phyloP scores from a whole-genome alignment of 2,888 invertebrate species.

The Spicauda simplicius region DNA sequence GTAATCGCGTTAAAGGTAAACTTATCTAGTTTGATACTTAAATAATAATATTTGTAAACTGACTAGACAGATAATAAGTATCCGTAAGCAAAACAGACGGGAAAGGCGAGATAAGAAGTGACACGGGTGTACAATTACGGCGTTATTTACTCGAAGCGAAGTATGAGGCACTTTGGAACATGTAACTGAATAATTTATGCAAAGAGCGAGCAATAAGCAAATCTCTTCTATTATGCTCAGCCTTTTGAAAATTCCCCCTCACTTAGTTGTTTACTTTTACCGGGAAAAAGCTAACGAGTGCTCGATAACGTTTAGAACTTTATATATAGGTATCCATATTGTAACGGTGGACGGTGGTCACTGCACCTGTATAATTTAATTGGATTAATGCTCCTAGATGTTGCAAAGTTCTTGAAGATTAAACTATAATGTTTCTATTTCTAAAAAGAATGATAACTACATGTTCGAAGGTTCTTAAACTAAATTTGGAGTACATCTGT shows the following conservation, averaged over 20 bases:
- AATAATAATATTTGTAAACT: not conserved
- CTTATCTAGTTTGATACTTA: not conserved
- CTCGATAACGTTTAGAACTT: too few species aligned
- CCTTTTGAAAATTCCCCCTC: conserved; percentile 49
- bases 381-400: too few species aligned
- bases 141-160: conserved; percentile 42
- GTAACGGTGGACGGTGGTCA: too few species aligned
- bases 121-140: conserved; percentile 34
- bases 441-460: too few species aligned
- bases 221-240: conserved; percentile 47
- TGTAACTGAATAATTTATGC: conserved; percentile 46
- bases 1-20: not conserved
- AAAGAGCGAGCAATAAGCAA: conserved; percentile 44
- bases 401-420: too few species aligned
- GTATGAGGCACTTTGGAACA: conserved; percentile 33
- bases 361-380: too few species aligned
- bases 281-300: conserved; percentile 39
- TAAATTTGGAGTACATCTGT: too few species aligned
- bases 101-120: conserved; percentile 22
- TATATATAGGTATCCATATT: too few species aligned
- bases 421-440: too few species aligned
- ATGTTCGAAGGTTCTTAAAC: too few species aligned
- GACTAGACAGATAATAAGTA: conserved; percentile 12
- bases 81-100: conserved; percentile 5
- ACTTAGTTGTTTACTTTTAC: conserved; percentile 45